phyloP scores from a whole-genome alignment of 2,888 invertebrate genomes.

The Megalurothrips usitatus region DNA sequence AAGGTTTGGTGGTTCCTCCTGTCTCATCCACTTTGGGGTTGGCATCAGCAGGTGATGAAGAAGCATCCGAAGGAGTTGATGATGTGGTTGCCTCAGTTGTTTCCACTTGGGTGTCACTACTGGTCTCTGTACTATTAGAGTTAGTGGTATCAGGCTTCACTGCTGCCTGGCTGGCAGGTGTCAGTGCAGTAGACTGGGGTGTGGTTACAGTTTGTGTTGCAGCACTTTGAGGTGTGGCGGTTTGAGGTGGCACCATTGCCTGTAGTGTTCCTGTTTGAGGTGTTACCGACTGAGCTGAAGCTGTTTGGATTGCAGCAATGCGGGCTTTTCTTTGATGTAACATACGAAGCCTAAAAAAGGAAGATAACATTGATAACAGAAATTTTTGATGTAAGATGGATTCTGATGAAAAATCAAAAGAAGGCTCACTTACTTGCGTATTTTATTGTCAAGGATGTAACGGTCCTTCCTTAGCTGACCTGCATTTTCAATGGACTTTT shows the following conservation, averaged over 20 bases:
- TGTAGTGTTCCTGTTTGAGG: neutral
- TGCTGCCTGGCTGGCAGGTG: neutral
- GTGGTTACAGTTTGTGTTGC: neutral
- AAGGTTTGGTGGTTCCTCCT: neutral
- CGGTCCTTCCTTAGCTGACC: conserved; percentile 84
- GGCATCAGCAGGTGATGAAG: neutral
- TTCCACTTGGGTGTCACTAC: neutral
- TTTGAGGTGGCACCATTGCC: neutral
- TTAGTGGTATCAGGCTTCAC: neutral
- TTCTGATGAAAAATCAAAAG: neutral
- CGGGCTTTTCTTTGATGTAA: conserved; percentile 27
- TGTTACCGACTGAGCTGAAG: neutral
- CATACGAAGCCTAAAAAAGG: conserved; percentile 30
- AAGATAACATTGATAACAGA: conserved; percentile 20
- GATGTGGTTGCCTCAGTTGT: neutral
- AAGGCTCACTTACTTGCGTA: conserved; percentile 73
- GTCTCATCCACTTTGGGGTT: neutral
- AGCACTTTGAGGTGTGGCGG: neutral
- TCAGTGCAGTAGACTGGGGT: neutral
- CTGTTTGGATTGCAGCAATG: neutral
- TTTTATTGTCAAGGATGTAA: conserved; percentile 88
- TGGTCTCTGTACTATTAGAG: neutral
- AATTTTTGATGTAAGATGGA: neutral
- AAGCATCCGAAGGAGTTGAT: neutral
- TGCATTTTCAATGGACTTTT: conserved; percentile 79